A percentile compares a stretch with the other conserved stretches of the same genome.
Conservation (phyloP, 2,888 invertebrate species). For the Petrophora chlorosata region DNA sequence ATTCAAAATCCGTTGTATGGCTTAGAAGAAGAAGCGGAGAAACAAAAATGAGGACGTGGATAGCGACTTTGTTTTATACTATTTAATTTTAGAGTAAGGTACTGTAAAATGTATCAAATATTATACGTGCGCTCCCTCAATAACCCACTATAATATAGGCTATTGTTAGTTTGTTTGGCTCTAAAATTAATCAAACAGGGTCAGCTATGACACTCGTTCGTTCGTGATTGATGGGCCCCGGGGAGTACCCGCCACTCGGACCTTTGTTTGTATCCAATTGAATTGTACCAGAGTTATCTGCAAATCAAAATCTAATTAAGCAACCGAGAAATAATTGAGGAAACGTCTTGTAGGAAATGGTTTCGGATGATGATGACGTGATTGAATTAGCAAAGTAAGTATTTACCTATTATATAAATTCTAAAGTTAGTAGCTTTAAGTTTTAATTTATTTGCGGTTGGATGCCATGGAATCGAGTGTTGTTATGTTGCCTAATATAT, state of each 20-base stretch:
- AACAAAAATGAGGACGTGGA: too few relatives aligned
- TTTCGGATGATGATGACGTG: too few relatives aligned
- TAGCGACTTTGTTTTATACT: too few relatives aligned
- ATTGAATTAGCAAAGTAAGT: too few relatives aligned
- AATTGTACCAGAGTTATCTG: conserved; percentile 10
- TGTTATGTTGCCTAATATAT: too few relatives aligned
- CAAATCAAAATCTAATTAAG: conserved; percentile 5
- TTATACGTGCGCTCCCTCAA: background rate
- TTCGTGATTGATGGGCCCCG: conserved; percentile 58
- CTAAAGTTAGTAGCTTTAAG: too few relatives aligned
- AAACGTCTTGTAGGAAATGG: conserved; percentile 1
- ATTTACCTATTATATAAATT: too few relatives aligned
- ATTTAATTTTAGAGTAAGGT: background rate
- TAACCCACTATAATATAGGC: background rate
- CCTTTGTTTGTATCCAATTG: conserved; percentile 30
- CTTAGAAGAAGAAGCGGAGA: too few relatives aligned
- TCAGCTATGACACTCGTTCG: conserved; percentile 59
- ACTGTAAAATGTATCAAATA: background rate
- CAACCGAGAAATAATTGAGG: conserved; percentile 5
- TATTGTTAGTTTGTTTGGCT: conserved; percentile 38
- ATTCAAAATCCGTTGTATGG: too few relatives aligned
- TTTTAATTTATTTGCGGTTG: too few relatives aligned
- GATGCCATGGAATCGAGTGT: too few relatives aligned
- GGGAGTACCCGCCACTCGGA: conserved; percentile 41
- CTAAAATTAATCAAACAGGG: conserved; percentile 67